These are phyloP conservation scores for Danaus plexippus DNA, from an alignment of 1,140 invertebrate species.

Conservation along the genomic window DNA sequence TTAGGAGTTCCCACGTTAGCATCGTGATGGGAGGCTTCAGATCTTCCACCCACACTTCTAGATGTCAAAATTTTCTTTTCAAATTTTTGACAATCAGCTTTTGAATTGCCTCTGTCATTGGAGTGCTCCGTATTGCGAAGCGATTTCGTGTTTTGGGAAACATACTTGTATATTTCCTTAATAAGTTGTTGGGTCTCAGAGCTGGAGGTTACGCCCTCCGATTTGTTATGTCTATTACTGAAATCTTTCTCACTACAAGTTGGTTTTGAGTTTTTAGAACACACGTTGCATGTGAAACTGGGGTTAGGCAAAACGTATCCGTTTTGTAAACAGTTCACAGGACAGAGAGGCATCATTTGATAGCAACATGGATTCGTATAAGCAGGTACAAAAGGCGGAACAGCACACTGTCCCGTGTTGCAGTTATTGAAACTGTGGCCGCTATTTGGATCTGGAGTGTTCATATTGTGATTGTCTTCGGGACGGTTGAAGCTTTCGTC, in stretches of 20 bases:
- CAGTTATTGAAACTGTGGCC: constrained; percentile 31
- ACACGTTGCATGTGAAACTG: constrained; percentile 42
- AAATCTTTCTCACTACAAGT: constrained; percentile 13
- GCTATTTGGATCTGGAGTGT: constrained; percentile 24
- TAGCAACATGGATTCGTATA: constrained; percentile 52
- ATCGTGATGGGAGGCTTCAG: constrained; percentile 35
- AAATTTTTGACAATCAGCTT: constrained; percentile 15
- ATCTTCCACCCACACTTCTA: constrained; percentile 42
- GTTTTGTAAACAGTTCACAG: constrained; percentile 48
- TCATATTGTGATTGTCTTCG: constrained; percentile 23
- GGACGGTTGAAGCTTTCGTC: constrained; percentile 17
- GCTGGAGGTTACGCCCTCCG: constrained; percentile 15
- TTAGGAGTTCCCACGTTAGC: constrained; percentile 47
- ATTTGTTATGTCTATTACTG: constrained; percentile 16
- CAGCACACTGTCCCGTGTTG: constrained; percentile 19
- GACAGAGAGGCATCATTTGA: constrained; percentile 48
- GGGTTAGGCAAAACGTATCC: constrained; percentile 39
- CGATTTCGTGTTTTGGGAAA: constrained; percentile 36
- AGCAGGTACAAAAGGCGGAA: constrained; percentile 30
- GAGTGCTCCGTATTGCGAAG: not conserved
- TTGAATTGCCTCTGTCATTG: constrained; percentile 7
- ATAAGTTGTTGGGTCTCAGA: constrained; percentile 52
- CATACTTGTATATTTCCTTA: constrained; percentile 57
- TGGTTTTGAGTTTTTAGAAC: constrained; percentile 33
- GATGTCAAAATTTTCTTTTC: constrained; percentile 30